Evolutionary conservation across 1,140 invertebrate species (phyloP).

Genomic region (Drosophila pseudoobscura): DNA sequence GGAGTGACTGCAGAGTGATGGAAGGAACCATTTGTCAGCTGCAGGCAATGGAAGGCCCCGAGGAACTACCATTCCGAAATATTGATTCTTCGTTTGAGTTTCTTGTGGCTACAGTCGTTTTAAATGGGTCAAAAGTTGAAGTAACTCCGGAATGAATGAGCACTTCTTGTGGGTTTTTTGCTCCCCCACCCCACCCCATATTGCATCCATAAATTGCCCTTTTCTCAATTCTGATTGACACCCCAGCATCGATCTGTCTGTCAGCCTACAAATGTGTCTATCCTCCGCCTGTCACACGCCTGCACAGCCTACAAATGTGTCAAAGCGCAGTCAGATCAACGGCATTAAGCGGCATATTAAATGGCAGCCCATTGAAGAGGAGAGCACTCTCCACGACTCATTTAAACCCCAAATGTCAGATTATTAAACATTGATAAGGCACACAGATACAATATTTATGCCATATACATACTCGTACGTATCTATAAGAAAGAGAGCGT

Average conservation of each 20-base stretch:
- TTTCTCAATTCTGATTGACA: conserved; percentile 47
- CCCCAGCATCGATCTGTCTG: conserved; percentile 47
- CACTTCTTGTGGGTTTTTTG: background rate
- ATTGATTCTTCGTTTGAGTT: background rate
- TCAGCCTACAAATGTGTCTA: background rate
- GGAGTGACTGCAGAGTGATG: conserved; percentile 18
- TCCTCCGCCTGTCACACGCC: conserved; percentile 49
- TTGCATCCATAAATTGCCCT: conserved; percentile 56
- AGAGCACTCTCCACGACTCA: conserved; percentile 43
- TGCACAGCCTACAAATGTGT: conserved; percentile 66
- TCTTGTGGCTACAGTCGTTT: conserved; percentile 11
- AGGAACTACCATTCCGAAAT: conserved; percentile 29
- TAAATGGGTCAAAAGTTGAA: conserved; percentile 41
- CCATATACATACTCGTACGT: background rate
- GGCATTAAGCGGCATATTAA: conserved; percentile 68
- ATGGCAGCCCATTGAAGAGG: conserved; percentile 51
- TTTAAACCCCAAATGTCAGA: conserved; percentile 79
- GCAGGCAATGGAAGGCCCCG: background rate
- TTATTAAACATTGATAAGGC: conserved; percentile 74
- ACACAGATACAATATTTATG: conserved; percentile 1
- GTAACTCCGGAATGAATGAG: conserved; percentile 5
- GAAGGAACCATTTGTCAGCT: conserved; percentile 3
- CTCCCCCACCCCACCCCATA: background rate
- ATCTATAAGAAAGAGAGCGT: background rate
- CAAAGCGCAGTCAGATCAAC: conserved; percentile 66